Percentiles rank a stretch among this genome's conserved stretches.
Conservation (phyloP, 2,797 vertebrate genomes). For the Salarias fasciatus region DNA sequence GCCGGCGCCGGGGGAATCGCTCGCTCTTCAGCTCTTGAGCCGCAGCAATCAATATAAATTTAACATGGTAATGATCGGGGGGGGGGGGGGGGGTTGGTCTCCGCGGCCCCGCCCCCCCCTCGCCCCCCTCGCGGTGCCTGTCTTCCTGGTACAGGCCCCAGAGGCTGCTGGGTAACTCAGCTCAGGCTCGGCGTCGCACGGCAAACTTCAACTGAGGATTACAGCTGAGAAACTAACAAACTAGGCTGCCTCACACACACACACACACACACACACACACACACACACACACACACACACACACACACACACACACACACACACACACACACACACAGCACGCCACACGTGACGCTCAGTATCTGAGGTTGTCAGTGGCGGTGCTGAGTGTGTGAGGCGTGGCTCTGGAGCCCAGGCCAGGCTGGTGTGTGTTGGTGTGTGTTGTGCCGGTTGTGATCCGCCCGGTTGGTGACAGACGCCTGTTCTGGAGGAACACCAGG, state of each 20-base stretch:
- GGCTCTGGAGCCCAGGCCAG: too few species aligned
- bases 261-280: too few species aligned
- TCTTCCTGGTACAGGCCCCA: slow-evolving; percentile 48
- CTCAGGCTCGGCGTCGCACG: slow-evolving; percentile 49
- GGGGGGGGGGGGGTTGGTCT: slow-evolving; percentile 71
- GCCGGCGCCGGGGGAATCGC: slow-evolving; percentile 72
- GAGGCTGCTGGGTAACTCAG: slow-evolving; percentile 60
- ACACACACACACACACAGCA: too few species aligned
- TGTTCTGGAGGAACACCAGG: slow-evolving; percentile 55
- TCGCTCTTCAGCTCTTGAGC: slow-evolving; percentile 81
- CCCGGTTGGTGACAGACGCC: slow-evolving; percentile 71
- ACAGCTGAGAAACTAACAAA: slow-evolving; percentile 52
- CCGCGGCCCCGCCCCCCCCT: slow-evolving; percentile 55
- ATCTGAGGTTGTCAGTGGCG: too few species aligned
- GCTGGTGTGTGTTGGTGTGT: too few species aligned
- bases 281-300: too few species aligned
- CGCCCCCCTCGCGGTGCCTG: slow-evolving; percentile 40
- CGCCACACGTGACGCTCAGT: too few species aligned
- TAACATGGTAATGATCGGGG: slow-evolving; percentile 84
- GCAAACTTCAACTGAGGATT: slow-evolving; percentile 66
- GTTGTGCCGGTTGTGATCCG: slow-evolving; percentile 41
- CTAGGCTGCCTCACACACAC: slow-evolving; percentile 44
- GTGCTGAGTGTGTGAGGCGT: too few species aligned
- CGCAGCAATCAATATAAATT: slow-evolving; percentile 85
- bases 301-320: too few species aligned